Evolutionary conservation across 2,888 invertebrate species (phyloP).

Genomic region (Callosobruchus maculatus): DNA sequence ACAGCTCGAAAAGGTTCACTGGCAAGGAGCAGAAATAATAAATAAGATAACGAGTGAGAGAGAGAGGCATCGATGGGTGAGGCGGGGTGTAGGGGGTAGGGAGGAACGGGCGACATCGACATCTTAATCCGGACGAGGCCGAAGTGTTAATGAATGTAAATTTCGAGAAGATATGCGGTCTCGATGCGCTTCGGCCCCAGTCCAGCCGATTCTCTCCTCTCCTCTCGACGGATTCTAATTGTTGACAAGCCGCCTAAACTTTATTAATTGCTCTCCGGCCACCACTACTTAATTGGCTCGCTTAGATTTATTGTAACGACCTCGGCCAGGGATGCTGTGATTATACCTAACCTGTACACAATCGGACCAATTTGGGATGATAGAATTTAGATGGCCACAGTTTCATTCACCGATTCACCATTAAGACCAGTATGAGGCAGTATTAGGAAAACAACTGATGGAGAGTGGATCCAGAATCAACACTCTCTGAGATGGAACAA

Average conservation of each 20-base stretch:
- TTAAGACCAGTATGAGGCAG: too few species aligned
- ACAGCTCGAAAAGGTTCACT: background rate
- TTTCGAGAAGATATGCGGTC: conserved; percentile 38
- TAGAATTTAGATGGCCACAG: too few species aligned
- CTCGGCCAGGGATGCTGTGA: background rate
- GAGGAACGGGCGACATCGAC: too few species aligned
- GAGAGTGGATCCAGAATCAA: too few species aligned
- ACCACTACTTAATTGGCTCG: background rate
- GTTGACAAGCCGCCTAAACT: conserved; percentile 23
- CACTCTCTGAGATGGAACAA: too few species aligned
- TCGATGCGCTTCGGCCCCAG: conserved; percentile 33
- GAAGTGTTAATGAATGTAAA: conserved; percentile 45
- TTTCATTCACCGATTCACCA: too few species aligned
- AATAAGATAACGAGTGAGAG: background rate
- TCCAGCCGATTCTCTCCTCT: conserved; percentile 39
- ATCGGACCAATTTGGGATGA: background rate
- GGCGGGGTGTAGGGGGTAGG: too few species aligned
- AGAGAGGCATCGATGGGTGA: too few species aligned
- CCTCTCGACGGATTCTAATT: conserved; percentile 36
- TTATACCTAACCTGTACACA: too few species aligned
- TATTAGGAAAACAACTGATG: too few species aligned
- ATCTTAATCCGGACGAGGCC: conserved; percentile 13
- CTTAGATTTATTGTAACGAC: background rate
- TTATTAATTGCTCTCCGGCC: background rate
- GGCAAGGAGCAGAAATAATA: background rate